These are phyloP conservation scores for Acanthopagrus latus DNA, from an alignment of 2,797 vertebrate species.

Conservation along the genomic window DNA sequence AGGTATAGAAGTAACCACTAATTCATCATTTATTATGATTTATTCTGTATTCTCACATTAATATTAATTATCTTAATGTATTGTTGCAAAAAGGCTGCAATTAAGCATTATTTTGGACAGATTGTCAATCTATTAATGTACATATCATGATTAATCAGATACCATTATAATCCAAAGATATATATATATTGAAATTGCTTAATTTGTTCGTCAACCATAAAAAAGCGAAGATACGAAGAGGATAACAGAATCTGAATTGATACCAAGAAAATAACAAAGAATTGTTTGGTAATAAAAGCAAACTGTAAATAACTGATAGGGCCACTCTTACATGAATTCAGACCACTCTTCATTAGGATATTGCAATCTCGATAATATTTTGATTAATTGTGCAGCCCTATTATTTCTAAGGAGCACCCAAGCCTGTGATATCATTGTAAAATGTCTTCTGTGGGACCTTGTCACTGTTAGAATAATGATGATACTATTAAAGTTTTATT, in stretches of 20 bases:
- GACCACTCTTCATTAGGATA: no score
- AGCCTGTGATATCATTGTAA: no score
- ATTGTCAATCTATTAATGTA: not conserved
- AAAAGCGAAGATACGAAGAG: not conserved
- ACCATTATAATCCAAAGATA: no score
- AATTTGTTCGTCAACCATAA: not conserved
- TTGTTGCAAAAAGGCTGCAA: not conserved
- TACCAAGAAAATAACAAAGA: not conserved
- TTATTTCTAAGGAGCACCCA: no score
- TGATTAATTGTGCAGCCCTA: no score
- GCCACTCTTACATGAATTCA: not conserved
- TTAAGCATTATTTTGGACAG: not conserved
- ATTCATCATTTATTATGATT: not conserved
- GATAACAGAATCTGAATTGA: not conserved
- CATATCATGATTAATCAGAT: not conserved
- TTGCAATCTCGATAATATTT: no score
- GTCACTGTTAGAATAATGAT: no score
- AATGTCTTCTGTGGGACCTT: no score
- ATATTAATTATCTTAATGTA: not conserved
- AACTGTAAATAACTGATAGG: not conserved
- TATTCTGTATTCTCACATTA: not conserved
- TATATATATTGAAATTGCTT: not conserved
- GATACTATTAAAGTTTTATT: not conserved
- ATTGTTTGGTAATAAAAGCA: not conserved
- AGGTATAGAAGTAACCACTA: conserved; percentile 82